Percentiles rank a stretch among this genome's conserved stretches.
Evolutionary conservation across 2,797 vertebrate genomes (phyloP).

Genomic region (Podargus strigoides): DNA sequence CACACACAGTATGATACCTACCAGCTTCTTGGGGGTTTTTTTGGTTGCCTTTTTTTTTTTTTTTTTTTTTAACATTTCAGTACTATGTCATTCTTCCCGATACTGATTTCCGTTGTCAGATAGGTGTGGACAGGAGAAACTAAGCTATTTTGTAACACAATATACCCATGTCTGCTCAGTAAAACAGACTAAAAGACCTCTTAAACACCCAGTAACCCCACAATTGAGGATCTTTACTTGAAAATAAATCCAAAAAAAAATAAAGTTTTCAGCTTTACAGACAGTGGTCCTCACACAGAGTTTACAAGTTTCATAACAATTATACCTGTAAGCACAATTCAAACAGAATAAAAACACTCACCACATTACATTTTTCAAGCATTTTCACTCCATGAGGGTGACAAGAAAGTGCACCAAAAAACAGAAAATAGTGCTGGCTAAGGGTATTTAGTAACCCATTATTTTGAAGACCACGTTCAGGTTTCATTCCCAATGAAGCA

Average conservation of each 20-base stretch:
- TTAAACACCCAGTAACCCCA: neutral
- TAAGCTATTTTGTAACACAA: neutral
- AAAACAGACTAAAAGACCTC: neutral
- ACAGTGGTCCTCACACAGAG: neutral
- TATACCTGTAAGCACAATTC: neutral
- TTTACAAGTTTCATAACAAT: neutral
- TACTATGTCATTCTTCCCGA: neutral
- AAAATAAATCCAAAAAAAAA: neutral
- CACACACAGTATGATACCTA: neutral
- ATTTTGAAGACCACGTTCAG: slow-evolving; percentile 89
- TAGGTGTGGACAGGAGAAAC: neutral
- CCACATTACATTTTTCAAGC: slow-evolving; percentile 95
- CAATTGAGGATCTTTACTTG: neutral
- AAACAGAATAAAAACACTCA: slow-evolving; percentile 67
- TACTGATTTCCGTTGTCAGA: neutral
- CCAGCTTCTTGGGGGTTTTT: neutral
- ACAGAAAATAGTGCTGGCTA: slow-evolving; percentile 96
- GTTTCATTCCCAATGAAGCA: slow-evolving; percentile 86
- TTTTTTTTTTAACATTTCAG: neutral
- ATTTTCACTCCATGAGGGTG: slow-evolving; percentile 92
- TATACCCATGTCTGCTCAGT: neutral
- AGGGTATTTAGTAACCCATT: slow-evolving; percentile 92
- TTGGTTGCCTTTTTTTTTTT: no score
- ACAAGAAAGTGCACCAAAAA: slow-evolving; percentile 91
- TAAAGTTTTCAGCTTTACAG: neutral